Conservation (phyloP, 2,888 invertebrate genomes). For the Pristionchus entomophagus region DNA sequence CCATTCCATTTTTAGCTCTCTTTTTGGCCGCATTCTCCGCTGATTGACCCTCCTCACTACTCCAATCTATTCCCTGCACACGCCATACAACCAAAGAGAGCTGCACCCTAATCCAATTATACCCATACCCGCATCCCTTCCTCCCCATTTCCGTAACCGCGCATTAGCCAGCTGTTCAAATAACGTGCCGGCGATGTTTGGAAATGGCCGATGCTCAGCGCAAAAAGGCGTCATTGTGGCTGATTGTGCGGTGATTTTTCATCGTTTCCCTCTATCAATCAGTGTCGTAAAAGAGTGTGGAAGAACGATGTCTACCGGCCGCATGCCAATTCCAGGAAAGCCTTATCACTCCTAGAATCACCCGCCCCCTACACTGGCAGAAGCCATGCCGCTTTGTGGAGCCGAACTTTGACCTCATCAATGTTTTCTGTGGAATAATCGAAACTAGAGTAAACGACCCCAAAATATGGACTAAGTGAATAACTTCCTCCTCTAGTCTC, state of each 20-base stretch:
- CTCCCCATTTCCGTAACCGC: not conserved
- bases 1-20: not conserved
- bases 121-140: not conserved
- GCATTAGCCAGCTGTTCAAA: not conserved
- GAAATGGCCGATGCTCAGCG: not conserved
- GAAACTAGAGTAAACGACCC: no score
- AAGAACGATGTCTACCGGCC: not conserved
- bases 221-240: conserved; percentile 2
- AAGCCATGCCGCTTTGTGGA: not conserved
- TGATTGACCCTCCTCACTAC: not conserved
- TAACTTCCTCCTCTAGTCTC: not conserved
- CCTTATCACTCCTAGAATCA: not conserved
- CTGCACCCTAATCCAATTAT: conserved; percentile 22
- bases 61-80: not conserved
- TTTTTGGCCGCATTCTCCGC: not conserved
- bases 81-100: not conserved
- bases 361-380: not conserved
- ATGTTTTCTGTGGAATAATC: no score
- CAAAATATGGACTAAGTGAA: no score
- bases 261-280: not conserved
- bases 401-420: not conserved
- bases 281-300: not conserved
- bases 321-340: not conserved
- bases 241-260: not conserved
- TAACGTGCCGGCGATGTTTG: not conserved